A percentile compares a stretch with the other conserved stretches of the same genome.
Conservation (phyloP, 2,888 invertebrate genomes). For the Tanytarsus gracilentus region DNA sequence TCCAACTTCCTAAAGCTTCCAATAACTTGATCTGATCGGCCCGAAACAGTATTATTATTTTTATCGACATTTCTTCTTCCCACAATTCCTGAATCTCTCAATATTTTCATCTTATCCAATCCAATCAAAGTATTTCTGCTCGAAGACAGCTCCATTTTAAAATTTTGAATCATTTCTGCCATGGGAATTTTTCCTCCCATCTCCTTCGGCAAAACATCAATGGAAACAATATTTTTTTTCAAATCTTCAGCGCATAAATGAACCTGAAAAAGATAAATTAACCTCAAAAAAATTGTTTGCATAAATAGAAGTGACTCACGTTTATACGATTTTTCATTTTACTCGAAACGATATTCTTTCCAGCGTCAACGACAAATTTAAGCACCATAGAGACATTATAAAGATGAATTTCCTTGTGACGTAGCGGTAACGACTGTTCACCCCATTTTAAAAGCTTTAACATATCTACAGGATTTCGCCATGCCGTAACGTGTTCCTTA, state of each 20-base stretch:
- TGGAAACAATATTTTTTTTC: conserved; percentile 48
- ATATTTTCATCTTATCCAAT: conserved; percentile 55
- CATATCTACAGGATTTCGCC: conserved; percentile 61
- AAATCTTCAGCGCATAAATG: conserved; percentile 52
- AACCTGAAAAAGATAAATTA: conserved; percentile 42
- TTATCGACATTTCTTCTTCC: conserved; percentile 38
- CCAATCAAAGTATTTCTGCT: conserved; percentile 52
- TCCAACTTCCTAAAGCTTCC: conserved; percentile 63
- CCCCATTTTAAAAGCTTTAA: conserved; percentile 63
- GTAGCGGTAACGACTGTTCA: conserved; percentile 71
- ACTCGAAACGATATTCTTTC: conserved; percentile 55
- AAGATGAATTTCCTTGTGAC: conserved; percentile 67
- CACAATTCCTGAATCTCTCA: conserved; percentile 54
- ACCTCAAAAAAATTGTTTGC: background rate
- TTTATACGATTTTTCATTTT: conserved; percentile 62
- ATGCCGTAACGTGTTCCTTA: conserved; percentile 57
- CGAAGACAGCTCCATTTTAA: conserved; percentile 52
- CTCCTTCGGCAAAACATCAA: conserved; percentile 57
- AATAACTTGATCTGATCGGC: conserved; percentile 35
- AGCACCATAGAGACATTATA: conserved; percentile 61
- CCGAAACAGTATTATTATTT: conserved; percentile 40
- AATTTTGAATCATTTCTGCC: conserved; percentile 61
- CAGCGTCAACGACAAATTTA: conserved; percentile 68
- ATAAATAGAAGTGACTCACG: conserved; percentile 41
- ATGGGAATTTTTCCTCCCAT: conserved; percentile 63